Evolutionary conservation across 2,797 vertebrate genomes (phyloP).

Genomic region (Crenichthys baileyi): DNA sequence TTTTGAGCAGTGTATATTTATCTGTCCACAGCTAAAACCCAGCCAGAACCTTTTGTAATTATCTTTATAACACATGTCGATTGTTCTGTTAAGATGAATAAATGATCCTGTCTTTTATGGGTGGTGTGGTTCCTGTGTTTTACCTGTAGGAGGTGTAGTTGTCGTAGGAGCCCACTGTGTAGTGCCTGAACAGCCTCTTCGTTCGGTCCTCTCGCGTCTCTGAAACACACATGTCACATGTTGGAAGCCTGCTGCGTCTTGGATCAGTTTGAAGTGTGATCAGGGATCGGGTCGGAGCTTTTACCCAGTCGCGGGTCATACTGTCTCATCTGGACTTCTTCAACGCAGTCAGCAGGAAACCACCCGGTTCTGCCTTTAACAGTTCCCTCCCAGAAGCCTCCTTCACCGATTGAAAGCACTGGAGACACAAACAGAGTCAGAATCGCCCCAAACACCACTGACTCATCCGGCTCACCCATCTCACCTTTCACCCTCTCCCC

Average conservation of each 20-base stretch:
- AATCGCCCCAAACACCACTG: no score
- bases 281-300: background rate
- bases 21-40: no score
- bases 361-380: slow-evolving; percentile 97
- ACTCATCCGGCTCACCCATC: background rate
- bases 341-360: slow-evolving; percentile 98
- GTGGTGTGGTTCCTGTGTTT: background rate
- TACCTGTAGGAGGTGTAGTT: slow-evolving; percentile 90
- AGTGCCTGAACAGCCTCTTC: slow-evolving; percentile 96
- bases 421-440: slow-evolving; percentile 32
- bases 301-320: slow-evolving; percentile 91
- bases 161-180: slow-evolving; percentile 97
- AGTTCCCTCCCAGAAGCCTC: slow-evolving; percentile 96
- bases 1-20: no score
- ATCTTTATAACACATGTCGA: no score
- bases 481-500: slow-evolving; percentile 94
- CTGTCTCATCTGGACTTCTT: slow-evolving; percentile 98
- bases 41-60: no score
- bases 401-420: slow-evolving; percentile 97
- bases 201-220: slow-evolving; percentile 96
- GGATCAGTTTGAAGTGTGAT: background rate
- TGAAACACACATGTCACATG: slow-evolving; percentile 60
- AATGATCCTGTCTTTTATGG: no score
- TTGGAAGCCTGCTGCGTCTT: background rate
- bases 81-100: no score